These are phyloP conservation scores for Nasonovia ribisnigri DNA, from an alignment of 2,888 invertebrate genomes.

Conservation along the genomic window DNA sequence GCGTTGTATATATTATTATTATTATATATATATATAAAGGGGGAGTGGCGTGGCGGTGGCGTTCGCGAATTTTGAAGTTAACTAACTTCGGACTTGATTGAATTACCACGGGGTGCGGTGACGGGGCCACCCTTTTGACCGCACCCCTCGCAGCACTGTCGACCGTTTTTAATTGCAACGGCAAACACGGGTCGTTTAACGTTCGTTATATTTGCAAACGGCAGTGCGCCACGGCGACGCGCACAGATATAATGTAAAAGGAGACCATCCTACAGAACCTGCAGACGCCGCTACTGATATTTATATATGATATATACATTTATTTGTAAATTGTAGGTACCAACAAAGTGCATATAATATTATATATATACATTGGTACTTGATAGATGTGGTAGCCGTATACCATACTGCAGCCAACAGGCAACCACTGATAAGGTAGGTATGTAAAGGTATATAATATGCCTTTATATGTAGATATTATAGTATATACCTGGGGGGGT, in stretches of 20 bases:
- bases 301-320: not conserved
- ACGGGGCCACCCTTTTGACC: slow-evolving; percentile 54
- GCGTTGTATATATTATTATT: slow-evolving; percentile 16
- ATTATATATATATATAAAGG: not conserved
- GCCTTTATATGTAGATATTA: not conserved
- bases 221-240: not conserved
- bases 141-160: slow-evolving; percentile 26
- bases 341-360: not conserved
- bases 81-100: slow-evolving; percentile 63
- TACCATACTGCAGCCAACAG: not conserved
- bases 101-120: slow-evolving; percentile 49
- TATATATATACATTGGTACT: not conserved
- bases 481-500: too few relatives aligned
- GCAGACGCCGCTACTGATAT: not conserved
- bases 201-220: slow-evolving; percentile 49
- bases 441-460: not conserved
- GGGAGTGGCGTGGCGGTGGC: slow-evolving; percentile 1
- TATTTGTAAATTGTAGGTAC: not conserved
- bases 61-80: slow-evolving; percentile 52
- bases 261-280: not conserved
- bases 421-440: not conserved
- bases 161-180: slow-evolving; percentile 59
- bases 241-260: not conserved
- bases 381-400: not conserved
- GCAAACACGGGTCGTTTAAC: slow-evolving; percentile 55